These are phyloP conservation scores for Pomacea canaliculata DNA, from an alignment of 2,888 invertebrate species.

Conservation along the genomic window DNA sequence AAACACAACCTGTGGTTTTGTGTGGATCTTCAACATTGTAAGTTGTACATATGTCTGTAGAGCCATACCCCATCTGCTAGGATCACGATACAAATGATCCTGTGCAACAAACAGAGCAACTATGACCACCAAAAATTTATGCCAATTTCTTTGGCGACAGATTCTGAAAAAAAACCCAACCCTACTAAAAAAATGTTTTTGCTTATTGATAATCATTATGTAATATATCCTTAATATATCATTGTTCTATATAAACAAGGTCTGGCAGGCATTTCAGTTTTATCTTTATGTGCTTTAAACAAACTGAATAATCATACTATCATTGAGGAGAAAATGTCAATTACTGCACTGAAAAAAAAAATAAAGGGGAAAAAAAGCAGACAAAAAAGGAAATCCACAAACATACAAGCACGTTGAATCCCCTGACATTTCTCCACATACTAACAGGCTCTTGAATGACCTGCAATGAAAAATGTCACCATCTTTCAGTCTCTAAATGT, in stretches of 20 bases:
- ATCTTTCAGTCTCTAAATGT: too few relatives aligned
- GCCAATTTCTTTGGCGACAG: too few relatives aligned
- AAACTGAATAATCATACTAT: too few relatives aligned
- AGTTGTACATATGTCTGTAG: slow-evolving; percentile 93
- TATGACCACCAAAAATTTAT: neutral
- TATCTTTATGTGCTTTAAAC: too few relatives aligned
- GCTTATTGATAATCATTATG: too few relatives aligned
- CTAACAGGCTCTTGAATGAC: slow-evolving; percentile 53
- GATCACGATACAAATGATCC: slow-evolving; percentile 88
- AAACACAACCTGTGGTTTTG: slow-evolving; percentile 45
- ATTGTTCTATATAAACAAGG: too few relatives aligned
- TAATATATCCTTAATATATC: too few relatives aligned
- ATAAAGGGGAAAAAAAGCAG: too few relatives aligned
- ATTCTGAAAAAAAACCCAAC: neutral
- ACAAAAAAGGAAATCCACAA: neutral
- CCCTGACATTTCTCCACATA: slow-evolving; percentile 55
- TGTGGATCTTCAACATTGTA: slow-evolving; percentile 87
- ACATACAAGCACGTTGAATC: slow-evolving; percentile 52
- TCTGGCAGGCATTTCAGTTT: too few relatives aligned
- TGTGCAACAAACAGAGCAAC: slow-evolving; percentile 49
- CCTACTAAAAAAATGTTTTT: neutral
- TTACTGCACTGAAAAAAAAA: too few relatives aligned
- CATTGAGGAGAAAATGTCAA: too few relatives aligned
- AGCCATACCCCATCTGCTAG: slow-evolving; percentile 84
- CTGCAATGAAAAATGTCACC: slow-evolving; percentile 30